phyloP scores from a whole-genome alignment of 2,888 invertebrate species.

The Magallana nippona region DNA sequence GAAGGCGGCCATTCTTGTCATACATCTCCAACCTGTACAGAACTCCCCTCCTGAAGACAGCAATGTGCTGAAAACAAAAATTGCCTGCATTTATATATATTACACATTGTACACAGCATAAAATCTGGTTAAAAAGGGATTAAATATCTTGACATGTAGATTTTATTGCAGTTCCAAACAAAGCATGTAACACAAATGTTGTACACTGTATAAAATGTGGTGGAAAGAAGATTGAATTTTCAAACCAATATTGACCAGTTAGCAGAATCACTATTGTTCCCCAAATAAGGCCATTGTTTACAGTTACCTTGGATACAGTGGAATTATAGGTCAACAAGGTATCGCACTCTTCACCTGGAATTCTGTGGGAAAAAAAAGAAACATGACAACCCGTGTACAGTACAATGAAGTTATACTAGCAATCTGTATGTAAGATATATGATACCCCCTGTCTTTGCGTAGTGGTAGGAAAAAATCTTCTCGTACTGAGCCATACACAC shows the following conservation, averaged over 20 bases:
- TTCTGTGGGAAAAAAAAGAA: conserved; percentile 65
- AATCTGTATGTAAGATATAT: too few relatives aligned
- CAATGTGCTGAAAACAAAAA: conserved; percentile 77
- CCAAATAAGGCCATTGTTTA: neutral
- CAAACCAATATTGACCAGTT: neutral
- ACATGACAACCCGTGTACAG: too few relatives aligned
- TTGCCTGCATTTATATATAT: neutral
- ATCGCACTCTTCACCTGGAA: conserved; percentile 81
- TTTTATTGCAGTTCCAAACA: too few relatives aligned
- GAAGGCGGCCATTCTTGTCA: conserved; percentile 79
- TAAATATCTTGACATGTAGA: neutral
- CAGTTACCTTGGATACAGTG: conserved; percentile 66
- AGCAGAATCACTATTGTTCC: neutral
- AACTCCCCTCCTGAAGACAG: conserved; percentile 80
- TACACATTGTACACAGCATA: neutral
- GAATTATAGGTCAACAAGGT: conserved; percentile 79
- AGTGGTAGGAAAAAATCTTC: too few relatives aligned
- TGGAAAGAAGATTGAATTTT: too few relatives aligned
- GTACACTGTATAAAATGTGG: too few relatives aligned
- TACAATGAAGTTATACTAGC: too few relatives aligned
- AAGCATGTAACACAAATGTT: too few relatives aligned
- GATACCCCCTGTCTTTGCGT: too few relatives aligned
- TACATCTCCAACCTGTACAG: conserved; percentile 80
- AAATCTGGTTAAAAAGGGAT: neutral
- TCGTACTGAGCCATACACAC: too few relatives aligned